phyloP scores from a whole-genome alignment of 1,140 invertebrate species.

The Argopecten irradians region DNA sequence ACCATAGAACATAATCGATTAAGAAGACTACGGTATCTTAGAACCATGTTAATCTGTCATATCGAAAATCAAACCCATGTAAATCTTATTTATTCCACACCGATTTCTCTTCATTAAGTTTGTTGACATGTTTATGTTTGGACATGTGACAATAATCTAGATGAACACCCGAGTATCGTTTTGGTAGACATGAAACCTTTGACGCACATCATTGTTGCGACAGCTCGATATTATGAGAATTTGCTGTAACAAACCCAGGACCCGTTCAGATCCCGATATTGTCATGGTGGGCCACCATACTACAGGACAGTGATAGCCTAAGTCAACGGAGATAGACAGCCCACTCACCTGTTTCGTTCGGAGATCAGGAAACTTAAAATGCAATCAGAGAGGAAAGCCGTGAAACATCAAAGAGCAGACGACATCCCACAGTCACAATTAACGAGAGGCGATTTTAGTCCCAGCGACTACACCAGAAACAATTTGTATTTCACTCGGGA shows the following conservation, averaged over 20 bases:
- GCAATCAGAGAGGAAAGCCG: not conserved
- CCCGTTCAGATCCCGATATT: too few species aligned
- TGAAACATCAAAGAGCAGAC: not conserved
- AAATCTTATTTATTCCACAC: too few species aligned
- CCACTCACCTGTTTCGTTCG: not conserved
- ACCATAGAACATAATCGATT: not conserved
- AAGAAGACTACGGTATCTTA: not conserved
- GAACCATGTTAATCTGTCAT: not conserved
- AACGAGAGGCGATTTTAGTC: not conserved
- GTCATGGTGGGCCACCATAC: not conserved
- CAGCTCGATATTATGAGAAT: too few species aligned
- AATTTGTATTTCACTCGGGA: not conserved
- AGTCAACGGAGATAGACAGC: not conserved
- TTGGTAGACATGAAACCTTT: too few species aligned
- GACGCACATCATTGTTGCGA: too few species aligned
- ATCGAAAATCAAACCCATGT: not conserved
- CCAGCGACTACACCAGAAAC: not conserved
- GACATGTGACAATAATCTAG: too few species aligned
- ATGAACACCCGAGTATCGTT: too few species aligned
- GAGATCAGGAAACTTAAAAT: slow-evolving; percentile 17
- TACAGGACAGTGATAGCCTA: not conserved
- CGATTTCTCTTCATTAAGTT: too few species aligned
- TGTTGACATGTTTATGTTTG: too few species aligned
- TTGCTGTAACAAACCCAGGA: too few species aligned
- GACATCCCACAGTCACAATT: not conserved